phyloP scores from a whole-genome alignment of 2,888 invertebrate species.

The Gastracanthus pulcherrimus region DNA sequence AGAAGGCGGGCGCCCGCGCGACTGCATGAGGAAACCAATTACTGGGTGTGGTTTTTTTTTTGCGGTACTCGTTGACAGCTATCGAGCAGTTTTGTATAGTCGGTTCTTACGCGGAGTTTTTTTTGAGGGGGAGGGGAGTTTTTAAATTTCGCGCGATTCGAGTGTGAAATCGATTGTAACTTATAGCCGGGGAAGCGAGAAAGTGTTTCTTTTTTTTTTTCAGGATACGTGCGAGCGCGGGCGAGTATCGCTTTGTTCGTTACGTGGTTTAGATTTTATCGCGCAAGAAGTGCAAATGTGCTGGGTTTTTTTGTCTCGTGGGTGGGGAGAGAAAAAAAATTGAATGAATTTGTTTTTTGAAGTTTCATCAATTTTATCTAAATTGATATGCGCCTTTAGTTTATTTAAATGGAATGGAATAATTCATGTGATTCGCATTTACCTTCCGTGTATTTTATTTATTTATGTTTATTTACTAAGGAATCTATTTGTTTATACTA shows the following conservation, averaged over 20 bases:
- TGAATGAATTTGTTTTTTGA: too few relatives aligned
- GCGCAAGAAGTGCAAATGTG: background rate
- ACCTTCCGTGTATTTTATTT: too few relatives aligned
- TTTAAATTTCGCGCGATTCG: slow-evolving; percentile 11
- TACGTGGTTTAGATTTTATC: background rate
- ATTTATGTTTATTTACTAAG: too few relatives aligned
- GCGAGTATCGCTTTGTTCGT: background rate
- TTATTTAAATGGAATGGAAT: background rate
- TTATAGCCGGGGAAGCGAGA: background rate
- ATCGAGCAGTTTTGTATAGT: background rate
- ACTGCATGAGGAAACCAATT: slow-evolving; percentile 15
- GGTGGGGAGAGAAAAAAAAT: too few relatives aligned
- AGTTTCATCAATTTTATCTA: too few relatives aligned
- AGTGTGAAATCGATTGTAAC: slow-evolving; percentile 13
- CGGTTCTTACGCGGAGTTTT: background rate
- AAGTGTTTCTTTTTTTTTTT: background rate
- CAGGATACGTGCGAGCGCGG: background rate
- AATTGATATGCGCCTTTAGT: too few relatives aligned
- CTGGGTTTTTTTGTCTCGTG: background rate
- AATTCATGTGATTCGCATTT: too few relatives aligned
- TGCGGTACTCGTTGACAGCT: background rate
- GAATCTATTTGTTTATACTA: too few relatives aligned
- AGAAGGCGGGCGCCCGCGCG: background rate
- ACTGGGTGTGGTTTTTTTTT: background rate
- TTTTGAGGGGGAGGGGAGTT: background rate